phyloP scores from a whole-genome alignment of 1,140 invertebrate genomes.

The Lordiphosa collinella region DNA sequence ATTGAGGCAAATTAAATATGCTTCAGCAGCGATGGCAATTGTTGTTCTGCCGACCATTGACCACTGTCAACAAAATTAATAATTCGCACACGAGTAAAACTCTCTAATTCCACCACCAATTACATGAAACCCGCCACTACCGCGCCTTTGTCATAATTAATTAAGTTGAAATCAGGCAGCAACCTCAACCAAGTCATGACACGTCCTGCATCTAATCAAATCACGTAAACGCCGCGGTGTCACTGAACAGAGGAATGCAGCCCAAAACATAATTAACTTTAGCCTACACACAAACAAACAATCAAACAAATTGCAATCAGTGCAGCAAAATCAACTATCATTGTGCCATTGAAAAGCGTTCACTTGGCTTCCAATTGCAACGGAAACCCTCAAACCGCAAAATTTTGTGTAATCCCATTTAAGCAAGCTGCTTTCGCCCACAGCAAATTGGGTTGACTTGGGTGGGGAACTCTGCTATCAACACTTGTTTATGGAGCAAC shows the following conservation, averaged over 20 bases:
- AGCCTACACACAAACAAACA: slow-evolving; percentile 3
- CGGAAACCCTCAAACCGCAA: slow-evolving; percentile 19
- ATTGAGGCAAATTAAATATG: no score
- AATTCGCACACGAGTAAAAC: not conserved
- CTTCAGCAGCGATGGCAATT: no score
- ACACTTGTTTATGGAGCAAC: slow-evolving; percentile 59
- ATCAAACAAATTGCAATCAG: slow-evolving; percentile 53
- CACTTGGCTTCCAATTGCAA: not conserved
- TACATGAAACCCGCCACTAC: slow-evolving; percentile 12
- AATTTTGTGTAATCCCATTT: slow-evolving; percentile 65
- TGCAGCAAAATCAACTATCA: slow-evolving; percentile 33
- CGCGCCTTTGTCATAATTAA: slow-evolving; percentile 31
- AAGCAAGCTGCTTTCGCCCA: slow-evolving; percentile 54
- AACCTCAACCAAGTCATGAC: not conserved
- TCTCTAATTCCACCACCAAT: slow-evolving; percentile 11
- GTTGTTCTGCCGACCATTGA: no score
- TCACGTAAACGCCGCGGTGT: slow-evolving; percentile 27
- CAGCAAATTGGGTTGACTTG: slow-evolving; percentile 30
- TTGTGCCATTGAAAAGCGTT: slow-evolving; percentile 50
- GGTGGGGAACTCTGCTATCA: slow-evolving; percentile 45
- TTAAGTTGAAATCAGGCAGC: slow-evolving; percentile 26
- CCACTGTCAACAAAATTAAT: no score
- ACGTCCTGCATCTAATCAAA: slow-evolving; percentile 14
- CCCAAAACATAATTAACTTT: slow-evolving; percentile 32
- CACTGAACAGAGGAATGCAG: not conserved